These are phyloP conservation scores for Pseudachorutes palmiensis DNA, from an alignment of 1,140 invertebrate genomes.

Conservation along the genomic window DNA sequence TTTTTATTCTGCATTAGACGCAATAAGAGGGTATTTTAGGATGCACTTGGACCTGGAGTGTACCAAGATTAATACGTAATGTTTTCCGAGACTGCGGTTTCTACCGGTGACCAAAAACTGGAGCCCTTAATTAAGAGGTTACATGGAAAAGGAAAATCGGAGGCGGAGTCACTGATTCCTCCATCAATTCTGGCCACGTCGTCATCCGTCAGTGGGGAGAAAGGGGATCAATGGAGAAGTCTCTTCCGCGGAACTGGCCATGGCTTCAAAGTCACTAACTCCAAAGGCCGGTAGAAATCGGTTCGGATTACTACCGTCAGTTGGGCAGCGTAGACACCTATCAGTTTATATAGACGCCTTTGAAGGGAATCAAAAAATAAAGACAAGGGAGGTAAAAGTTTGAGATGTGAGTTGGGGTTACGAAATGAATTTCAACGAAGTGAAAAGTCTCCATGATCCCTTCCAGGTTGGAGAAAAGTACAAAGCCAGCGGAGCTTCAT, in stretches of 20 bases:
- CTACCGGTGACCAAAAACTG: background rate
- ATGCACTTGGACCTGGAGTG: too few species aligned
- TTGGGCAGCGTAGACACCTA: too few species aligned
- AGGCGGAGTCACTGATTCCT: background rate
- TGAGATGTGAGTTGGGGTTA: background rate
- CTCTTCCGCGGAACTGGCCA: background rate
- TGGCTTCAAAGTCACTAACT: background rate
- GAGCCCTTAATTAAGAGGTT: background rate
- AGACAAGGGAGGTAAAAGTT: background rate
- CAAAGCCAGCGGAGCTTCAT: background rate
- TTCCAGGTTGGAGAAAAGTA: background rate
- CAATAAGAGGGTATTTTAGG: too few species aligned
- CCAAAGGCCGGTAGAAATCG: background rate
- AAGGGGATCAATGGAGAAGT: background rate
- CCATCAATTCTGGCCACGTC: background rate
- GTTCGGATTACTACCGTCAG: too few species aligned
- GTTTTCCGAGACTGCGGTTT: too few species aligned
- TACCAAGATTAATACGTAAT: too few species aligned
- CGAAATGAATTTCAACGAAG: conserved; percentile 12
- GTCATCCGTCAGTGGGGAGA: background rate
- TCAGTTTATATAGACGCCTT: too few species aligned
- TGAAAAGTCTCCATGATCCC: conserved; percentile 4
- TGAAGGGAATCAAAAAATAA: background rate
- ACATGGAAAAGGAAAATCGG: background rate
- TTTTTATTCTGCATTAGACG: background rate